phyloP scores from a whole-genome alignment of 2,113 vertebrate species.

The Petrocephalus zakoni region DNA sequence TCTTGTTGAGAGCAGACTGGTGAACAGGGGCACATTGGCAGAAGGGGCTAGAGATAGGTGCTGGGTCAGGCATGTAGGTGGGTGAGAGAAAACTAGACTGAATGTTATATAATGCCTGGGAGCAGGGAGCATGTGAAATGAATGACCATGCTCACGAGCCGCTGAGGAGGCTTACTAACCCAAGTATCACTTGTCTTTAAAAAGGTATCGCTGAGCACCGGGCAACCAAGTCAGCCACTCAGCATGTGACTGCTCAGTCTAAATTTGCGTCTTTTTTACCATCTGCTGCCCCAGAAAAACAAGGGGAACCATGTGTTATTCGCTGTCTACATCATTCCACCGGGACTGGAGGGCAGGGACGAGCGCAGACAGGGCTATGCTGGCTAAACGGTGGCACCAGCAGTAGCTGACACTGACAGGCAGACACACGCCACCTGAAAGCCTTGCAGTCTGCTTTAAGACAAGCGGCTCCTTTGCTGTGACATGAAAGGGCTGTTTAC shows the following conservation, averaged over 20 bases:
- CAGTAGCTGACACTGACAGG: neutral
- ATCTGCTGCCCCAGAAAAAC: slow-evolving; percentile 11
- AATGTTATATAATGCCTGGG: neutral
- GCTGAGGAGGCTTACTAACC: neutral
- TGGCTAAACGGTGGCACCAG: neutral
- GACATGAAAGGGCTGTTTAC: neutral
- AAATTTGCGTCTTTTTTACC: neutral
- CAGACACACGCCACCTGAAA: neutral
- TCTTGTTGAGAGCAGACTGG: neutral
- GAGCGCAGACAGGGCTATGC: neutral
- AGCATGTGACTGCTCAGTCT: neutral
- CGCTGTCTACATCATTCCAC: neutral
- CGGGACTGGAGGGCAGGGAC: neutral
- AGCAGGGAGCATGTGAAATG: neutral
- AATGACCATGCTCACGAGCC: neutral
- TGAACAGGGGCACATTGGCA: neutral
- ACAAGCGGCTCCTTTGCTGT: neutral
- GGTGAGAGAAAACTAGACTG: neutral
- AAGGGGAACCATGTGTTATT: neutral
- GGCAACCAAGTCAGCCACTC: neutral
- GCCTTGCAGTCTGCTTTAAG: neutral
- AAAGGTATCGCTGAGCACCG: neutral
- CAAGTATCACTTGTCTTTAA: neutral
- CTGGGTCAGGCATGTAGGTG: neutral
- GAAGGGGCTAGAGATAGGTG: neutral